Evolutionary conservation across 2,797 vertebrate species (phyloP).

Genomic region (Morus bassanus): DNA sequence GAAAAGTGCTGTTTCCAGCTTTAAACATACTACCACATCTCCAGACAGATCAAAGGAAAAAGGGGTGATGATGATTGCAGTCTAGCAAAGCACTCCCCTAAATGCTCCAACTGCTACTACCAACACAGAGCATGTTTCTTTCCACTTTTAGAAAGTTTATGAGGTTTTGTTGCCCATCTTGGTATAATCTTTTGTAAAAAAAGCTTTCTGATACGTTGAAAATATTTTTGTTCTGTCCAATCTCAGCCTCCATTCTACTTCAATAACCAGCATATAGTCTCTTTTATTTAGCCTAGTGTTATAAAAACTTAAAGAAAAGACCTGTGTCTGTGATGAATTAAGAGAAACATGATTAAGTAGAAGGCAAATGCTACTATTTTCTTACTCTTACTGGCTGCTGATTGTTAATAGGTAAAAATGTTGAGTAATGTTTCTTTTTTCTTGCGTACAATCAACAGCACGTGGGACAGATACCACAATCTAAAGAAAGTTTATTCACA

Average conservation of each 20-base stretch:
- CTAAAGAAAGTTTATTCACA: not conserved
- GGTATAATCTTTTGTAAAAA: not conserved
- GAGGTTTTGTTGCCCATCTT: not conserved
- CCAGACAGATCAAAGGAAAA: constrained; percentile 18
- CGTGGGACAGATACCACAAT: not conserved
- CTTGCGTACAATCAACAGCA: not conserved
- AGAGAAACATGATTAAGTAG: not conserved
- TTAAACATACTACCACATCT: constrained; percentile 14
- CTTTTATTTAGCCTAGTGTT: not conserved
- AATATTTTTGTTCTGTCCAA: not conserved
- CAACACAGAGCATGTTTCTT: not conserved
- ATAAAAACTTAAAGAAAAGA: not conserved
- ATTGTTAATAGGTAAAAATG: not conserved
- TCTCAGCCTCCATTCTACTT: not conserved
- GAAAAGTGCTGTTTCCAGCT: constrained; percentile 40
- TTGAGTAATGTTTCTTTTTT: not conserved
- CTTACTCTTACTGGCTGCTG: not conserved
- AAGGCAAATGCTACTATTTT: not conserved
- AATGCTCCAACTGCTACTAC: not conserved
- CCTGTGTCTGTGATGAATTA: not conserved
- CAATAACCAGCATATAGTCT: not conserved
- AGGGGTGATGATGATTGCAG: not conserved
- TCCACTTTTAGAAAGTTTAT: not conserved
- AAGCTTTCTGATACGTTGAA: not conserved
- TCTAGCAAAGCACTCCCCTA: not conserved